Percentiles rank a stretch among this genome's conserved stretches.
Evolutionary conservation across 2,888 invertebrate species (phyloP).

Genomic region (Pelosia muscerda): DNA sequence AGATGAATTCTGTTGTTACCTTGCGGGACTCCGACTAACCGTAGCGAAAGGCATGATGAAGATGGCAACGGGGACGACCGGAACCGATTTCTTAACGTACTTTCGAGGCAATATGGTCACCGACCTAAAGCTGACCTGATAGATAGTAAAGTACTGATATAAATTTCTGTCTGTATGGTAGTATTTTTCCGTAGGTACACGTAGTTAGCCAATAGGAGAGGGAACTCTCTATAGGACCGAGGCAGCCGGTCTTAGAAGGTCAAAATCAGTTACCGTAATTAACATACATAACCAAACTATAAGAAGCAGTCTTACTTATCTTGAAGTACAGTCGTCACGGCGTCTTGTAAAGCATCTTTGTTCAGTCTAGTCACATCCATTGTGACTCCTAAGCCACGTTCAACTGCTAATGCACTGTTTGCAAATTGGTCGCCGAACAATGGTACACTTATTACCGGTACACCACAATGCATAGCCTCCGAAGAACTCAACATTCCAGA

Average conservation of each 20-base stretch:
- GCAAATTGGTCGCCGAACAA: constrained; percentile 84
- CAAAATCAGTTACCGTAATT: background rate
- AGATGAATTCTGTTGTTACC: no score
- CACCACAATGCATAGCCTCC: constrained; percentile 77
- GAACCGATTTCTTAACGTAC: no score
- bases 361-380: constrained; percentile 57
- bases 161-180: no score
- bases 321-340: constrained; percentile 41
- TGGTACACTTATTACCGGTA: constrained; percentile 80
- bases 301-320: constrained; percentile 39
- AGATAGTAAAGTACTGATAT: no score
- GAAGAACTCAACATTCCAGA: constrained; percentile 83
- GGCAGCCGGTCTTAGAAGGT: background rate
- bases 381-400: constrained; percentile 76
- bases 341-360: constrained; percentile 33
- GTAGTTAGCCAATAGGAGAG: no score
- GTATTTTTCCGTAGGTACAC: no score
- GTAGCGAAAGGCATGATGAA: no score
- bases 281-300: background rate
- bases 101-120: no score
- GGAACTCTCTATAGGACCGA: no score
- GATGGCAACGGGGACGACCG: no score
- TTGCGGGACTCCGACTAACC: no score
- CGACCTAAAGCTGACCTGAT: no score
- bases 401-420: constrained; percentile 76